A percentile compares a stretch with the other conserved stretches of the same genome.
Evolutionary conservation across 2,797 vertebrate genomes (phyloP).

Genomic region (Bovichtus diacanthus): DNA sequence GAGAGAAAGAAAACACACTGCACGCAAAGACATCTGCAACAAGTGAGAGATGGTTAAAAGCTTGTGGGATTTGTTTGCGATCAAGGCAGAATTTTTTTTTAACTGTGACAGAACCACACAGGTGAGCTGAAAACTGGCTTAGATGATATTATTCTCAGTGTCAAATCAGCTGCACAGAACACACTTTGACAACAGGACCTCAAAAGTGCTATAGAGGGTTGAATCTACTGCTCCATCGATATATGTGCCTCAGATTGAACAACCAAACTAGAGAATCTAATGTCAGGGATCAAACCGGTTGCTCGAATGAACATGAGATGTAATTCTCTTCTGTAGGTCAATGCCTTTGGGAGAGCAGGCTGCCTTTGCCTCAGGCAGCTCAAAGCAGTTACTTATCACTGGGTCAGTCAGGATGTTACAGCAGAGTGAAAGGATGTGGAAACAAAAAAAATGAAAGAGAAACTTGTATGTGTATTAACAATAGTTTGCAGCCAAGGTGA

Average conservation of each 20-base stretch:
- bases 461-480: neutral
- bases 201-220: neutral
- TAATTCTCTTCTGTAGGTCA: slow-evolving; percentile 67
- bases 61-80: slow-evolving; percentile 10
- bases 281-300: slow-evolving; percentile 43
- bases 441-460: neutral
- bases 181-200: slow-evolving; percentile 5
- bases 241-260: slow-evolving; percentile 3
- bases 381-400: slow-evolving; percentile 56
- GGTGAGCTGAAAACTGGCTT: slow-evolving; percentile 8
- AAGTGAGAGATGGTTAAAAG: slow-evolving; percentile 30
- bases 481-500: neutral
- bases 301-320: slow-evolving; percentile 57
- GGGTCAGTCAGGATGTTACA: slow-evolving; percentile 50
- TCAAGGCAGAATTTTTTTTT: slow-evolving; percentile 5
- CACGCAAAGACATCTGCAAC: slow-evolving; percentile 24
- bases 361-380: slow-evolving; percentile 29
- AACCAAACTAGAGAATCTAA: slow-evolving; percentile 8
- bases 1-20: slow-evolving; percentile 25
- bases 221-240: slow-evolving; percentile 5
- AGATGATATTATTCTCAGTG: slow-evolving; percentile 14
- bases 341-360: slow-evolving; percentile 39
- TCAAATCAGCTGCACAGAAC: slow-evolving; percentile 11
- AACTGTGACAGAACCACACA: neutral
- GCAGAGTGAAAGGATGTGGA: slow-evolving; percentile 51